These are phyloP conservation scores for Diuraphis noxia DNA, from an alignment of 1,140 invertebrate genomes.

Conservation along the genomic window DNA sequence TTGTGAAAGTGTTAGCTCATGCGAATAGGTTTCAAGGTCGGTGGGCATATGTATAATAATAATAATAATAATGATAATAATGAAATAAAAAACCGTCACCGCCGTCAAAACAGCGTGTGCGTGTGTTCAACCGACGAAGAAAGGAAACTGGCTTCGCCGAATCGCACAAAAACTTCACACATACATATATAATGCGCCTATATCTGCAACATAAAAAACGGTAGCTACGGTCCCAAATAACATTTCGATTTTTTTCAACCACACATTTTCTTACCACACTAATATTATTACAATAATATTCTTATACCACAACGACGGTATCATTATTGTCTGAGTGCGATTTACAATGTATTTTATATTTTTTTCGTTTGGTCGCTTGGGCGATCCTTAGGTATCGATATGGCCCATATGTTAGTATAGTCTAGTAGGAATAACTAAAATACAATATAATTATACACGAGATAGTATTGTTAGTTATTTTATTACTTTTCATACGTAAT, in stretches of 20 bases:
- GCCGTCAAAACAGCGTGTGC: background rate
- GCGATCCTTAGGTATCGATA: background rate
- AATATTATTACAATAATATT: background rate
- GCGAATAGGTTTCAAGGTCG: slow-evolving; percentile 52
- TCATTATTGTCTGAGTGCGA: background rate
- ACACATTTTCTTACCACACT: background rate
- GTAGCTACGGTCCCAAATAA: background rate
- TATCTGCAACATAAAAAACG: background rate
- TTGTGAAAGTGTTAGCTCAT: slow-evolving; percentile 50
- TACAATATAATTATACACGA: background rate
- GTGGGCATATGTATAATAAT: background rate
- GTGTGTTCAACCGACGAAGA: background rate
- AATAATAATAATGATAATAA: slow-evolving; percentile 12
- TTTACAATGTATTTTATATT: background rate
- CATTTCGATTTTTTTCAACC: background rate
- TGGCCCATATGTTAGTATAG: background rate
- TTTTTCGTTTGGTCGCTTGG: background rate
- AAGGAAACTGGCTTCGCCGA: background rate
- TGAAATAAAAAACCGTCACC: background rate
- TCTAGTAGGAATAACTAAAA: background rate
- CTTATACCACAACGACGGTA: background rate
- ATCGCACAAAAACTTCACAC: background rate
- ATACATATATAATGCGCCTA: background rate
- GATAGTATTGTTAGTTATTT: background rate
- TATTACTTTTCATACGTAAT: background rate